phyloP scores from a whole-genome alignment of 2,113 vertebrate genomes.

The Dascyllus trimaculatus region DNA sequence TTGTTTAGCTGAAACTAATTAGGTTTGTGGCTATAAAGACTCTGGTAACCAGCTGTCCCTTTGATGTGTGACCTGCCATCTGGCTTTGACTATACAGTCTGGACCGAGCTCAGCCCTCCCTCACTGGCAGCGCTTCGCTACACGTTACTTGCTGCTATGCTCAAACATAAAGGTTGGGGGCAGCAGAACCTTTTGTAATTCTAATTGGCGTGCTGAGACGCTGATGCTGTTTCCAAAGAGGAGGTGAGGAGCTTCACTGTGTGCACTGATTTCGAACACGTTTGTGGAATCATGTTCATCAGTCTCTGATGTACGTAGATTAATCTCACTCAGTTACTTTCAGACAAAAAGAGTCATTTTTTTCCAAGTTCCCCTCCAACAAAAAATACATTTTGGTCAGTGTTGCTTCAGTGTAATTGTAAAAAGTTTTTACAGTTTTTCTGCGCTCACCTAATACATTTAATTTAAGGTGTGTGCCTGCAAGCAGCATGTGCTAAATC shows the following conservation, averaged over 20 bases:
- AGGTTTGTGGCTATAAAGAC: constrained; percentile 59
- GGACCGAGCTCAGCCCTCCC: constrained; percentile 37
- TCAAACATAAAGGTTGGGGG: constrained; percentile 73
- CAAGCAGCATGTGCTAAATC: no score
- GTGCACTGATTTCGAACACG: constrained; percentile 2
- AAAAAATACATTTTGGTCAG: no score
- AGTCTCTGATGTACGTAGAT: neutral
- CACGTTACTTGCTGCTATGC: constrained; percentile 69
- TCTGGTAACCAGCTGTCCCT: constrained; percentile 76
- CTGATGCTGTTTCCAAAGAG: constrained; percentile 35
- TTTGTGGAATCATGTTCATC: neutral
- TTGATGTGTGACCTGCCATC: constrained; percentile 76
- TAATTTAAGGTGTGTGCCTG: no score
- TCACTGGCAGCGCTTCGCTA: constrained; percentile 39
- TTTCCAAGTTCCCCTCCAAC: no score
- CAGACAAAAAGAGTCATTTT: no score
- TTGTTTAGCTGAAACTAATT: constrained; percentile 70
- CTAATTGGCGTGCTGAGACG: constrained; percentile 55
- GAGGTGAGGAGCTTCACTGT: constrained; percentile 19
- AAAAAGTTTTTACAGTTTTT: no score
- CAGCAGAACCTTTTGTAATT: constrained; percentile 77
- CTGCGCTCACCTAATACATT: no score
- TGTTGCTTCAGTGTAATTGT: no score
- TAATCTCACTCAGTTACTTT: neutral
- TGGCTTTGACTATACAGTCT: constrained; percentile 68